phyloP scores from a whole-genome alignment of 2,888 invertebrate species.

The Ypsolopha sequella region DNA sequence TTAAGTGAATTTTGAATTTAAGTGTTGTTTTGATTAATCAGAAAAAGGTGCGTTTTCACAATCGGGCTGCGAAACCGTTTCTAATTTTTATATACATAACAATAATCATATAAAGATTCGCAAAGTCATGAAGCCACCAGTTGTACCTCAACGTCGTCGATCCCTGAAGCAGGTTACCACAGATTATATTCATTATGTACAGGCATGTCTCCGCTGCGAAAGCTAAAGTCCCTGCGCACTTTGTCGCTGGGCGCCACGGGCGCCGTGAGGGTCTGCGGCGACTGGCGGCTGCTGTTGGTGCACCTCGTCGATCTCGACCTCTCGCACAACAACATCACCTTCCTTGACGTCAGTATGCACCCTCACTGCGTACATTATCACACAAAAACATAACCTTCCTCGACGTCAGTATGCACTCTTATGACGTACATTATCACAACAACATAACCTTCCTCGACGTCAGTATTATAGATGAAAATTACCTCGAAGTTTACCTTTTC shows the following conservation, averaged over 20 bases:
- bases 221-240: constrained; percentile 7
- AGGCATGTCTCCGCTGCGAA: constrained; percentile 13
- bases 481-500: not conserved
- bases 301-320: constrained; percentile 15
- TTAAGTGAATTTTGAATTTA: too few relatives aligned
- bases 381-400: constrained; percentile 4
- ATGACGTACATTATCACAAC: too few relatives aligned
- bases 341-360: constrained; percentile 10
- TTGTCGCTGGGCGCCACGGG: constrained; percentile 10
- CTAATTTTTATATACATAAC: too few relatives aligned
- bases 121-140: too few relatives aligned
- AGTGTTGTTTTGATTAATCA: too few relatives aligned
- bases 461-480: not conserved
- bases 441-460: not conserved
- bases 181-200: not conserved
- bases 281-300: constrained; percentile 13
- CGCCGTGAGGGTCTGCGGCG: constrained; percentile 13
- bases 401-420: constrained; percentile 4
- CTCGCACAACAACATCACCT: constrained; percentile 14
- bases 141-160: too few relatives aligned
- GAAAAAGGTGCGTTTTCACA: too few relatives aligned
- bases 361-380: constrained; percentile 8
- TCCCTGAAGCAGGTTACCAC: too few relatives aligned
- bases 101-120: too few relatives aligned
- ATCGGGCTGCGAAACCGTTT: too few relatives aligned